Base-by-base conservation (phyloP, 2,113 vertebrate genomes). In the Desmodus rotundus region DNA sequence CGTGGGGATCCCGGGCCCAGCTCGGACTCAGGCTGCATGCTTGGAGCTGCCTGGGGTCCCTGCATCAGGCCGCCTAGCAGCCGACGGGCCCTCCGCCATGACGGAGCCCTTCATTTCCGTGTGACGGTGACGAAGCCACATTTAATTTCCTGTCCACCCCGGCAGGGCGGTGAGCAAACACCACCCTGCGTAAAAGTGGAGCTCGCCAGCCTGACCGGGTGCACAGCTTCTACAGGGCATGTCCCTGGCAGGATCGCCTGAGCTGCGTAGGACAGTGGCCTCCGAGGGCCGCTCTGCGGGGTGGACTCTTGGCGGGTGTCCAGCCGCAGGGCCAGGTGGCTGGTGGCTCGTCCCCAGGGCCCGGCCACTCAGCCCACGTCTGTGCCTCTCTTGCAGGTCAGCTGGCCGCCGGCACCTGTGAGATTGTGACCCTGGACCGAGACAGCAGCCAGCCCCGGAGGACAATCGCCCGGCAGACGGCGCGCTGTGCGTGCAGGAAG, bases 391-490 rank as follows among this genome's bases (percentile, higher is more conserved):
- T 98, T 99, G 83, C 99, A 99, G 99, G 99, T 99, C 99, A 99
- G 92, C 99, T 99, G 98, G 99, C 99, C 96, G 99, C 99, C 93
- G 99, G 99, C 98, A 99, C 99, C 90, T 99, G 99, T 98, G 99
- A 99, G 98, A 99, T 99, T 97, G 99, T 99, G 98, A 99, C 99
- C 93, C 98, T 99, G 98, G 99, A 99, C 99, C 99, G 99, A 98
- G 99, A 99, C 98, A 99, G 99, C 99, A 99, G 99, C 98, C 99
- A 99, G 98, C 99, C 99, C 12, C 99, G 99, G 98, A 99, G 99
- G 98, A 99, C 99, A 93, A 99, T 99, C 97, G 99, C 99, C 97
- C 99, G 99, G 98, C 99, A 99, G 99, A 99, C 99, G 10, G 99
- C 99, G 89, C 99, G 99, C 98, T 99, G 99, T 36, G 99, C 99